These are phyloP conservation scores for Napeogenes sylphis DNA, from an alignment of 2,888 invertebrate genomes.

Conservation along the genomic window DNA sequence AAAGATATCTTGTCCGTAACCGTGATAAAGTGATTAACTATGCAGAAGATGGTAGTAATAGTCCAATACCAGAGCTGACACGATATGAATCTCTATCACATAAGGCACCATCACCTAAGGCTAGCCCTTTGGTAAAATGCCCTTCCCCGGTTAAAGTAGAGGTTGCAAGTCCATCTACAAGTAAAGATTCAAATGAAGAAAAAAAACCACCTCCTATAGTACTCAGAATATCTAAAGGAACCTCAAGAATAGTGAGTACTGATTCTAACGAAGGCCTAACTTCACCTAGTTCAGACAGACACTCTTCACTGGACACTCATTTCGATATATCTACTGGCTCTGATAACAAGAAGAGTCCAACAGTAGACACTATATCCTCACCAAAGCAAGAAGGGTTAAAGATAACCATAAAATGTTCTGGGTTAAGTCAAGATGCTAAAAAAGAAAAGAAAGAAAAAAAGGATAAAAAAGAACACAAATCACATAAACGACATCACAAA, in stretches of 20 bases:
- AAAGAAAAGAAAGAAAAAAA: constrained; percentile 61
- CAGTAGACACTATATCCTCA: constrained; percentile 68
- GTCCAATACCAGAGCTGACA: constrained; percentile 70
- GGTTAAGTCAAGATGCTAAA: constrained; percentile 59
- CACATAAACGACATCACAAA: constrained; percentile 71
- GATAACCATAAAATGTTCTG: constrained; percentile 72
- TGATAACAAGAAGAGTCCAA: constrained; percentile 66
- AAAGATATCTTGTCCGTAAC: constrained; percentile 73
- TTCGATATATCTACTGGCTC: constrained; percentile 53
- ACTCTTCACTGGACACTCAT: constrained; percentile 70
- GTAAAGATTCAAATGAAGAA: constrained; percentile 69
- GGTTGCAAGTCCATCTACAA: constrained; percentile 67
- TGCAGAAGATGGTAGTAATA: constrained; percentile 79
- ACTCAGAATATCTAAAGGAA: constrained; percentile 89
- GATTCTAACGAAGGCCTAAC: constrained; percentile 80
- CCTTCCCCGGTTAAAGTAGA: constrained; percentile 60
- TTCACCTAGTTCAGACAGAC: constrained; percentile 73
- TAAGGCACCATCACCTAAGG: constrained; percentile 66
- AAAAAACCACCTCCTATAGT: constrained; percentile 88
- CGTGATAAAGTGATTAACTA: constrained; percentile 80
- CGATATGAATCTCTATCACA: constrained; percentile 58
- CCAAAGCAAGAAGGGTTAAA: constrained; percentile 74
- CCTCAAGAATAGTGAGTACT: constrained; percentile 81
- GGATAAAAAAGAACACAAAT: constrained; percentile 75
- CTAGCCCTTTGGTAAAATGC: constrained; percentile 63